These are phyloP conservation scores for Cebus imitator DNA, from an alignment of 2,113 vertebrate species.

Conservation along the genomic window DNA sequence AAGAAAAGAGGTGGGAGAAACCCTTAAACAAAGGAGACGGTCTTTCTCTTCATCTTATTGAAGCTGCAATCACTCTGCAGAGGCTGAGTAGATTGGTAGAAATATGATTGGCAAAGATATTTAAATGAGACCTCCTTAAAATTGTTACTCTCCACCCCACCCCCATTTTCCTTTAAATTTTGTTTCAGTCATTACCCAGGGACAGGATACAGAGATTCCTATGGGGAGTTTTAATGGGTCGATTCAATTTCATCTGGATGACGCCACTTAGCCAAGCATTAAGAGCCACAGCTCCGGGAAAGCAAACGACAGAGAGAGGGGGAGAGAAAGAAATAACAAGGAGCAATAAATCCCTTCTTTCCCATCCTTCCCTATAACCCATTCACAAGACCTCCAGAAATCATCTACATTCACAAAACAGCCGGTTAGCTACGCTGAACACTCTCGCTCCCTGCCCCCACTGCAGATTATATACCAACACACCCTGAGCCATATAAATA, in stretches of 20 bases:
- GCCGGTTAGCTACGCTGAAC: constrained; percentile 39
- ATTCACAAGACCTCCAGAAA: constrained; percentile 81
- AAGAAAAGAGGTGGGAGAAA: constrained; percentile 32
- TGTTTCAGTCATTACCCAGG: constrained; percentile 80
- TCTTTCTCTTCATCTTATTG: constrained; percentile 39
- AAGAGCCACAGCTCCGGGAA: constrained; percentile 85
- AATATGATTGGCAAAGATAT: constrained; percentile 64
- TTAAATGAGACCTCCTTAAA: constrained; percentile 73
- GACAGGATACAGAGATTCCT: constrained; percentile 86
- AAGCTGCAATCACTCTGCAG: constrained; percentile 42
- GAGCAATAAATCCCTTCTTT: constrained; percentile 73
- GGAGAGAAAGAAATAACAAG: constrained; percentile 72
- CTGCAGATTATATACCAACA: constrained; percentile 77
- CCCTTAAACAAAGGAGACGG: constrained; percentile 44
- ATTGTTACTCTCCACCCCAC: constrained; percentile 60
- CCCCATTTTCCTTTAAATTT: constrained; percentile 62
- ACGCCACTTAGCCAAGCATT: constrained; percentile 88
- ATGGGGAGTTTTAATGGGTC: constrained; percentile 87
- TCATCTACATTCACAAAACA: constrained; percentile 78
- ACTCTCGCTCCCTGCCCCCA: neutral
- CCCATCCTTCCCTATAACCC: constrained; percentile 79
- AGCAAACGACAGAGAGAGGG: constrained; percentile 65
- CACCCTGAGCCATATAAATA: constrained; percentile 58
- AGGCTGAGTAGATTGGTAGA: constrained; percentile 1
- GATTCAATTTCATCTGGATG: constrained; percentile 86